phyloP scores from a whole-genome alignment of 2,888 invertebrate species.

The Rotaria sp. region DNA sequence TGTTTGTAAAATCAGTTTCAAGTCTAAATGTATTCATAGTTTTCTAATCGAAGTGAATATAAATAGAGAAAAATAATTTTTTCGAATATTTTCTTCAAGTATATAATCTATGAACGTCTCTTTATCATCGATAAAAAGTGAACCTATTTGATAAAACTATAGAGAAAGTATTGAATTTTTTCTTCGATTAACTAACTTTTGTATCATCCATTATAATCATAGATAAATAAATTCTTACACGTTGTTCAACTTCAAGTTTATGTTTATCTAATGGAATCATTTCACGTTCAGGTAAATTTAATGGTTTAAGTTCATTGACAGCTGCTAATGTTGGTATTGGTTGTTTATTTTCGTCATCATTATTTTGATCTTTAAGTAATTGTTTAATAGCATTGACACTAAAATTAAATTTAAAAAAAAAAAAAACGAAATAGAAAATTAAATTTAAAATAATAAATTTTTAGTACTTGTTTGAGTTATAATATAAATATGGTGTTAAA shows the following conservation, averaged over 20 bases:
- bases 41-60: too few species aligned
- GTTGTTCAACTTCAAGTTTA: conserved; percentile 23
- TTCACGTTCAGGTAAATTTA: not conserved
- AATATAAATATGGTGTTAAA: not conserved
- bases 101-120: too few species aligned
- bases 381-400: not conserved
- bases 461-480: not conserved
- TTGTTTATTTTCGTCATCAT: not conserved
- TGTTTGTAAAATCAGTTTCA: too few species aligned
- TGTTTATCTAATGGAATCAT: not conserved
- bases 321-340: not conserved
- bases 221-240: not conserved
- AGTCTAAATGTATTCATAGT: too few species aligned
- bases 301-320: not conserved
- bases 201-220: too few species aligned
- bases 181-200: too few species aligned
- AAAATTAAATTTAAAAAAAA: not conserved
- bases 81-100: too few species aligned
- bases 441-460: not conserved
- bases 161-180: too few species aligned
- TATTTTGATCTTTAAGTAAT: not conserved
- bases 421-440: not conserved
- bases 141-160: too few species aligned
- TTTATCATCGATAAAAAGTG: too few species aligned
- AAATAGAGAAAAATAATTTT: too few species aligned